Evolutionary conservation across 2,113 vertebrate genomes (phyloP), one percentile per base, ranked within the genome.

Genomic region (Rhinichthys klamathensis): DNA sequence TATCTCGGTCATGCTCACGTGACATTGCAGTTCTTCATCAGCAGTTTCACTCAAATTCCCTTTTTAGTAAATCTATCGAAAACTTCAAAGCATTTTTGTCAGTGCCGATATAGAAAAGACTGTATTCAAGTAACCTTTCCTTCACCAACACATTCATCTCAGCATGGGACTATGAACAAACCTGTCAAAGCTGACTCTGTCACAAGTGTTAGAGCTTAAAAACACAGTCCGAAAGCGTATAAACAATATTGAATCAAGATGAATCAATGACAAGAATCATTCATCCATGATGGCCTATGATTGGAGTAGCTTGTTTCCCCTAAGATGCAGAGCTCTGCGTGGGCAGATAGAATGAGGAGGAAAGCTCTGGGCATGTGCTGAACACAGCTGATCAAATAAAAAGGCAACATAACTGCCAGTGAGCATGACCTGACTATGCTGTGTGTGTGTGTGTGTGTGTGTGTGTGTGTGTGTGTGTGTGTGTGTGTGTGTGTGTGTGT

Each of bases 351-450:
- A 30, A 67, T 51, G 49, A 67, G 38, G 41, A 73, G 35, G 27
- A 38, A 51, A 67, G 82, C 56, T 88, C 78, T 58, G 79, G 75
- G 84, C 84, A 72, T 87, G 80, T 77, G 83, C 77, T 84, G 80
- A 85, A 85, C 84, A 86, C 90, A 89, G 88, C 87, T 90, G 88
- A 87, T 84, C 87, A 90, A 90, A 90, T 81, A 89, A 54, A 84
- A 77, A 61, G 18, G 54, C n/a, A 70, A 58, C 82, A 61, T 67
- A 67, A 77, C 23, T 6, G 51, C 79, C 85, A 82, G 79, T 21
- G 72, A 72, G 56, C 73, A 38, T 61, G 76, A 84, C 87, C 85
- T 81, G 12, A 32, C 61, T 72, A 35, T 49, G 63, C 46, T n/a
- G 67, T 49, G 60, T n/a, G 27, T 51, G n/a, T 82, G 61, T 65